Conservation (phyloP, 2,888 invertebrate genomes). For the Dasysyrphus tricinctus region DNA sequence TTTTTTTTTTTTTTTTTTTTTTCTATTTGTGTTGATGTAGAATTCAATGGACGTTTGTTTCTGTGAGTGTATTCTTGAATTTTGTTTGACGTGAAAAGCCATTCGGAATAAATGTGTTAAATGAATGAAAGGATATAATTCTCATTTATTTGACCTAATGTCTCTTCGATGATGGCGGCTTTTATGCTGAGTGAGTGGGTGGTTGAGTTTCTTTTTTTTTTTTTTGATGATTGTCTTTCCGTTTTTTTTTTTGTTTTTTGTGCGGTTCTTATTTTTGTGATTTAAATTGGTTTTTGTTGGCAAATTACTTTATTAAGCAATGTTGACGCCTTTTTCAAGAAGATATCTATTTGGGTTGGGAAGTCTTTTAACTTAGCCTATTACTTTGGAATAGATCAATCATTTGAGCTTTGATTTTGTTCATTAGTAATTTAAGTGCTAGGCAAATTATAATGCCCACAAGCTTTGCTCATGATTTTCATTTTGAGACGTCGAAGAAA, state of each 20-base stretch:
- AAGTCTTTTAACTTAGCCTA: no score
- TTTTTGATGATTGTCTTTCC: background rate
- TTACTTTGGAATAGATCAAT: no score
- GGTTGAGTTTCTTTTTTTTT: slow-evolving; percentile 1
- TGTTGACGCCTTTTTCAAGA: background rate
- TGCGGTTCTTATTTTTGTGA: slow-evolving; percentile 1
- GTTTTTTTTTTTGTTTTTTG: background rate
- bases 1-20: background rate
- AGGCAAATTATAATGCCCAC: no score
- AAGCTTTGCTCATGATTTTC: no score
- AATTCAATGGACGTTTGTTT: slow-evolving; percentile 8
- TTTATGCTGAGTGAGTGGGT: background rate
- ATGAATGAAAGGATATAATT: slow-evolving; percentile 61
- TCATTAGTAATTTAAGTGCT: no score
- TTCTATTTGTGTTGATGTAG: no score
- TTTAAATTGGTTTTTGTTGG: background rate
- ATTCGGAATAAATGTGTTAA: slow-evolving; percentile 59
- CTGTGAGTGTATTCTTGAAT: slow-evolving; percentile 41
- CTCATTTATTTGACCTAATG: slow-evolving; percentile 61
- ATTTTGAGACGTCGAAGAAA: no score
- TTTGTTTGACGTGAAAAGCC: slow-evolving; percentile 60
- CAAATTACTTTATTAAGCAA: background rate
- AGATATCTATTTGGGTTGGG: no score
- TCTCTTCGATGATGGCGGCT: slow-evolving; percentile 44
- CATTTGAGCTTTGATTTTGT: no score